These are phyloP conservation scores for Vesta saturnalis DNA, from an alignment of 2,888 invertebrate species.

Conservation along the genomic window DNA sequence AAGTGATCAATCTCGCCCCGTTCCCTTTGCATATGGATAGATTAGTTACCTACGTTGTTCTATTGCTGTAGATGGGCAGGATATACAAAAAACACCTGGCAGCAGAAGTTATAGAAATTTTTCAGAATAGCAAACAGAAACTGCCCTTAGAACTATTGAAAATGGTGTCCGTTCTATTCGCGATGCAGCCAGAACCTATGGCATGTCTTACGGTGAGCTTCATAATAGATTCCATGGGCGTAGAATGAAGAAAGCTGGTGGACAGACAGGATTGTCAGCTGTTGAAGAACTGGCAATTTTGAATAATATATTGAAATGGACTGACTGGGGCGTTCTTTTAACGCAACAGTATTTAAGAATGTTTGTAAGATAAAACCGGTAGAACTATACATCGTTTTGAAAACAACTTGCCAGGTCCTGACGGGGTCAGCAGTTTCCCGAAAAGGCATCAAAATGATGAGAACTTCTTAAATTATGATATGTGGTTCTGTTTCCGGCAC, in stretches of 20 bases:
- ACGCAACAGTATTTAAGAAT: neutral
- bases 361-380: neutral
- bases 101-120: neutral
- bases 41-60: no score
- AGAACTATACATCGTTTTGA: neutral
- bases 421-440: neutral
- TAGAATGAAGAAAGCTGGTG: neutral
- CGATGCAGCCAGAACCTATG: neutral
- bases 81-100: neutral
- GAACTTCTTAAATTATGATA: conserved; percentile 44
- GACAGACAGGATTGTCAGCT: neutral
- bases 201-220: neutral
- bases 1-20: no score
- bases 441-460: neutral
- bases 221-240: conserved; percentile 2
- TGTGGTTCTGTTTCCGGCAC: conserved; percentile 49
- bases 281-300: neutral
- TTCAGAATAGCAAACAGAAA: no score
- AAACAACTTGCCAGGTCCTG: conserved; percentile 1
- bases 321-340: neutral
- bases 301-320: neutral
- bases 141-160: no score
- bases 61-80: neutral
- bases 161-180: no score
- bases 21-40: no score